phyloP scores from a whole-genome alignment of 2,888 invertebrate genomes.

The Anthrax anthrax region DNA sequence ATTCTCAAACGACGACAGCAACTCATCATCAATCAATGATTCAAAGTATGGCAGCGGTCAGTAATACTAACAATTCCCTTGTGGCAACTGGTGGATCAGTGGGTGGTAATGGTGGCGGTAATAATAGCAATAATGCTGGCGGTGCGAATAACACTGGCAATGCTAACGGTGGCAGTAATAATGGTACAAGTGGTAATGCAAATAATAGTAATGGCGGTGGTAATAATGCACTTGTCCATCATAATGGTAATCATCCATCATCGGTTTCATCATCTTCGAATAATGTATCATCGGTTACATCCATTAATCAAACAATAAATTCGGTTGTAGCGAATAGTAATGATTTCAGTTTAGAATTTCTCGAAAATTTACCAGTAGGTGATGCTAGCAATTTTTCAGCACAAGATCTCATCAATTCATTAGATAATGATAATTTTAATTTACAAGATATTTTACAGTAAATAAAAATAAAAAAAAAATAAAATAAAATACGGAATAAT shows the following conservation, averaged over 20 bases:
- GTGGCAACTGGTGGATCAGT: constrained; percentile 10
- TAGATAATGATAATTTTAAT: constrained; percentile 62
- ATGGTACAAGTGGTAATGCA: background rate
- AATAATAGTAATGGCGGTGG: background rate
- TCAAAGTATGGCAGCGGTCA: constrained; percentile 17
- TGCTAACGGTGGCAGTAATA: constrained; percentile 9
- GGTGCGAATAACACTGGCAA: constrained; percentile 2
- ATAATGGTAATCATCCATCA: constrained; percentile 8
- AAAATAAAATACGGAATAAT: too few species aligned
- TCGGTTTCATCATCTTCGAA: constrained; percentile 21
- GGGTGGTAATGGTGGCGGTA: constrained; percentile 6
- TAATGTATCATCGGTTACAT: constrained; percentile 8
- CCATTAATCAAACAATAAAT: constrained; percentile 31
- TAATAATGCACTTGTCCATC: background rate
- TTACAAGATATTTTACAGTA: constrained; percentile 48
- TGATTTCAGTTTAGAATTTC: constrained; percentile 73
- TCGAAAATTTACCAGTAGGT: constrained; percentile 63
- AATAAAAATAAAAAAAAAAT: too few species aligned
- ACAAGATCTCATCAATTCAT: constrained; percentile 68
- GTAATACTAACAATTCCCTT: constrained; percentile 4
- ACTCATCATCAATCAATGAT: constrained; percentile 31
- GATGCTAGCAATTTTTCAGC: constrained; percentile 66
- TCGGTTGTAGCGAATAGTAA: constrained; percentile 30
- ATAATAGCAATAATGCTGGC: constrained; percentile 6
- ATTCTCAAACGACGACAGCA: constrained; percentile 22